Conservation (phyloP, 2,113 vertebrate species). For the Falco punctatus region DNA sequence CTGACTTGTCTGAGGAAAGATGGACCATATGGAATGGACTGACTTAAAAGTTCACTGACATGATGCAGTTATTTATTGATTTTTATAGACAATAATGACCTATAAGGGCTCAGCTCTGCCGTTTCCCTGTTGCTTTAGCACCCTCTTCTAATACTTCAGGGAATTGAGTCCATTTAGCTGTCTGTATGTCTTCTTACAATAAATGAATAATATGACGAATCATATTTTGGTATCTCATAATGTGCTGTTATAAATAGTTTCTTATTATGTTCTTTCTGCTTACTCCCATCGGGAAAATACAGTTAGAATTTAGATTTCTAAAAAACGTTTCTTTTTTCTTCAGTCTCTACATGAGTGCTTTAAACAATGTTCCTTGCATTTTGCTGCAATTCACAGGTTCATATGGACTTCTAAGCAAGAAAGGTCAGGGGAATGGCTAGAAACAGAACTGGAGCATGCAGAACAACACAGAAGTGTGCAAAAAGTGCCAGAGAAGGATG, state of each 20-base stretch:
- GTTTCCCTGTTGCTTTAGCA: not conserved
- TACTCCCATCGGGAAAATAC: not conserved
- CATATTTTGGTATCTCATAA: not conserved
- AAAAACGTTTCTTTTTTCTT: not conserved
- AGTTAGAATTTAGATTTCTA: not conserved
- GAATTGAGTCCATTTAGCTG: not conserved
- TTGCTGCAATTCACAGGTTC: not conserved
- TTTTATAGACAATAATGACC: not conserved
- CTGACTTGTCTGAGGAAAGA: slow-evolving; percentile 33
- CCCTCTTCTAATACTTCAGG: not conserved
- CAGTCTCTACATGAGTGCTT: not conserved
- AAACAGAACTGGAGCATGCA: not conserved
- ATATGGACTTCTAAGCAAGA: not conserved
- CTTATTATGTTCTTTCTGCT: not conserved
- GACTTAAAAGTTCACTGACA: slow-evolving; percentile 10
- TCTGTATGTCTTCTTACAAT: not conserved
- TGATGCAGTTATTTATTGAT: not conserved
- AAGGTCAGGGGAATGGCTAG: not conserved
- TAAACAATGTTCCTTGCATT: not conserved
- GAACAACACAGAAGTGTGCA: not conserved
- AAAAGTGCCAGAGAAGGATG: not conserved
- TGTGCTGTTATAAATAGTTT: not conserved
- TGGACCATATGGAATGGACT: slow-evolving; percentile 16
- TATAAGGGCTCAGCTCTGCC: not conserved
- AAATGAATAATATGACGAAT: not conserved